phyloP scores from a whole-genome alignment of 1,140 invertebrate species.

The Platorchestia sp. region DNA sequence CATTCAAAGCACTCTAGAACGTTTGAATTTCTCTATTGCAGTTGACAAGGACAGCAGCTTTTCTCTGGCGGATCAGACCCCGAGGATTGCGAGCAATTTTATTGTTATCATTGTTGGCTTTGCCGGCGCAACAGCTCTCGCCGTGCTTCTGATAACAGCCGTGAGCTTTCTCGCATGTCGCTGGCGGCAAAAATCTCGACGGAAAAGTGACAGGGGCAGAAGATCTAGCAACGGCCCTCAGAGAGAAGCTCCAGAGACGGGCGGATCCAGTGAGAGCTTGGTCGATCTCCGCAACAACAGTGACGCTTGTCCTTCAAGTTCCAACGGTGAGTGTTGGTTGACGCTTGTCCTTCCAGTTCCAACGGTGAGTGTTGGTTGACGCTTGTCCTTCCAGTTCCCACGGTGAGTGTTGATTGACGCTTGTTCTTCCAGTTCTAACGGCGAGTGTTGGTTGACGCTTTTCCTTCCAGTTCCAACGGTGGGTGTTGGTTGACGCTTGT shows the following conservation, averaged over 20 bases:
- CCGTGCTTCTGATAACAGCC: constrained; percentile 44
- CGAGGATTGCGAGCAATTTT: constrained; percentile 20
- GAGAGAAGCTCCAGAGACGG: not conserved
- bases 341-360: not conserved
- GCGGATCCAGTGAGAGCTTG: constrained; percentile 20
- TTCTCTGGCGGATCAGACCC: constrained; percentile 35
- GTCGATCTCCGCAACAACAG: constrained; percentile 23
- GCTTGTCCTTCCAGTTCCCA: not conserved
- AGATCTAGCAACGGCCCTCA: not conserved
- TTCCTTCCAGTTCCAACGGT: not conserved
- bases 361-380: not conserved
- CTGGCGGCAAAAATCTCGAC: constrained; percentile 17
- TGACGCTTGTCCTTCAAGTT: not conserved
- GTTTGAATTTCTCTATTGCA: constrained; percentile 21
- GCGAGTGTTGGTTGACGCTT: not conserved
- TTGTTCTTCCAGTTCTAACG: not conserved
- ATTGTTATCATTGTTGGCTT: constrained; percentile 44
- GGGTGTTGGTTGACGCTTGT: not conserved
- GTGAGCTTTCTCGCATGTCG: not conserved
- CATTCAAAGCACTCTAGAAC: not conserved
- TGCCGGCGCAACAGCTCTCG: constrained; percentile 12
- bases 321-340: not conserved
- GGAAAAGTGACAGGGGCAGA: constrained; percentile 37
- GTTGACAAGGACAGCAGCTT: constrained; percentile 53
- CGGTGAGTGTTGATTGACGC: not conserved